Base-by-base conservation (phyloP, 2,797 vertebrate species). In the Clangula hyemalis region DNA sequence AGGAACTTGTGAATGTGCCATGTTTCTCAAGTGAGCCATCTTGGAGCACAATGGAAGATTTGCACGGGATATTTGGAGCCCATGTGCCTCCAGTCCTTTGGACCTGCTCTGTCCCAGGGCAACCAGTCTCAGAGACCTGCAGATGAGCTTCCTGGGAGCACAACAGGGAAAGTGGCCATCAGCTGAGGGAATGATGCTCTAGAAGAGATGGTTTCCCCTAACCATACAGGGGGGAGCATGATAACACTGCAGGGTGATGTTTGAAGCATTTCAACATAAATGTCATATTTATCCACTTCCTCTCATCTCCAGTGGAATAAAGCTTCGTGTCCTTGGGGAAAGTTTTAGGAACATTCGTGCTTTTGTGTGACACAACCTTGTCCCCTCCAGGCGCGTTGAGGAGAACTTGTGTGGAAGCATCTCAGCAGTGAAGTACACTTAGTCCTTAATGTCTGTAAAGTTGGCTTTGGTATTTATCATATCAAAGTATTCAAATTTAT, bases 401-500 rank as follows among this genome's bases (percentile, higher is more conserved):
- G 66, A 86, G 56, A 81, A 54, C 56, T 85, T 84, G 47, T 9
- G 22, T 72, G 30, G 73, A 39, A 1, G 0, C 1, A 2, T 43
- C 64, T 90, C 85, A 49, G 56, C 24, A 51, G 39, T 73, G 76
- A 81, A 78, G 39, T 75, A 76, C 12, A 18, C 93, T 22, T 0
- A 94, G 53, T 70, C 47, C 91, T 94, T 90, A 64, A 81, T 91
- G 47, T 93, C 68, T 70, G 20, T 74, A 82, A 85, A 86, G 71
- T 14, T 94, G 36, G 56, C 56, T 94, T 84, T 95, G 80, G 53
- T 51, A 34, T 73, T 96, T 96, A 79, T 60, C 83, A 85, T 93
- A 93, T 93, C 91, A 94, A 95, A 95, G 89, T 61, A 88, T 90
- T 91, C 77, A 87, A 61, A 93, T 91, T 93, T 85, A 45, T 90